phyloP scores from a whole-genome alignment of 2,888 invertebrate genomes.

The Isotomurus palustris region DNA sequence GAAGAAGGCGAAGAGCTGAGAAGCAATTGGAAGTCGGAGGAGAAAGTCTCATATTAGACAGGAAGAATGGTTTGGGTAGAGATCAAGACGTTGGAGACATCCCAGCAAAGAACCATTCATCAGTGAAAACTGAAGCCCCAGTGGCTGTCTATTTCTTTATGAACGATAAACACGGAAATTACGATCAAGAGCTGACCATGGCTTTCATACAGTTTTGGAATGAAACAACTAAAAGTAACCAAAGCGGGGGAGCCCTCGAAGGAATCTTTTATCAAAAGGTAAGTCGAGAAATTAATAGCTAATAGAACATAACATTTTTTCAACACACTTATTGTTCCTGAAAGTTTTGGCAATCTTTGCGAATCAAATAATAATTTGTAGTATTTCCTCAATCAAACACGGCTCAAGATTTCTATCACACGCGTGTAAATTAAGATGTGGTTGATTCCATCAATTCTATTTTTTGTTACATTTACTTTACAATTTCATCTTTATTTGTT shows the following conservation, averaged over 20 bases:
- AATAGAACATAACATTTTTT: too few relatives aligned
- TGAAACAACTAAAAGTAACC: slow-evolving; percentile 10
- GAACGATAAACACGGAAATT: slow-evolving; percentile 45
- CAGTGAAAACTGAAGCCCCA: too few relatives aligned
- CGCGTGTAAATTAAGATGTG: too few relatives aligned
- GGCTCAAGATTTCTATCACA: too few relatives aligned
- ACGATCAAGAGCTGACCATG: slow-evolving; percentile 46
- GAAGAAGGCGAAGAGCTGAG: background rate
- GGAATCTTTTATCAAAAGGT: slow-evolving; percentile 21
- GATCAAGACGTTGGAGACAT: background rate
- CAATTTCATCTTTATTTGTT: too few relatives aligned
- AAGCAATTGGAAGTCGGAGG: background rate
- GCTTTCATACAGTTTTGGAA: slow-evolving; percentile 46
- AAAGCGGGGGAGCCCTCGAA: background rate
- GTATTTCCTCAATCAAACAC: too few relatives aligned
- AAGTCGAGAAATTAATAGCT: too few relatives aligned
- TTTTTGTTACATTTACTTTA: too few relatives aligned
- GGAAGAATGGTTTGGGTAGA: background rate
- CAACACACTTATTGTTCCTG: too few relatives aligned
- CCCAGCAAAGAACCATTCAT: background rate
- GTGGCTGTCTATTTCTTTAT: slow-evolving; percentile 47
- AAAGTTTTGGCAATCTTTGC: too few relatives aligned
- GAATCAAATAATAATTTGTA: too few relatives aligned
- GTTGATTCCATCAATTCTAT: too few relatives aligned
- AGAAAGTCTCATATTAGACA: slow-evolving; percentile 7